Base-by-base conservation (phyloP, 1,140 invertebrate species). In the Dendroctonus ponderosae region DNA sequence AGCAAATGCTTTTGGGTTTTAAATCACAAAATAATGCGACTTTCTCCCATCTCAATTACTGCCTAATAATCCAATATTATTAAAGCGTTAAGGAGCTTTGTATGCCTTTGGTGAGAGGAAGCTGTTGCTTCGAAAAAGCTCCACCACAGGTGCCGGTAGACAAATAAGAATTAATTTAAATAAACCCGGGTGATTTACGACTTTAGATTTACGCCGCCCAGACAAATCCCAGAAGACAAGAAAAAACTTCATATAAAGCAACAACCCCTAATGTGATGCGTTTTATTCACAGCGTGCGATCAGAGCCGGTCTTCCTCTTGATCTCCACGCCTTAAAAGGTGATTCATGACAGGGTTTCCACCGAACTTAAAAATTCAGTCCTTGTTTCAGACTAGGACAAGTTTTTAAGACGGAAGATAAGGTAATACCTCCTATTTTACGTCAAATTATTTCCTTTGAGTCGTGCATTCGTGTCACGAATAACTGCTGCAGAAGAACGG, bases 371-470 rank as follows among this genome's bases (percentile, higher is more conserved):
- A 64, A 64, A 64, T 56, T 64, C 62, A 56, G 52, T 39, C 51
- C 51, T 15, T 64, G 62, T 56, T 56, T 56, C 49, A 56, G 52
- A 38, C 52, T 51, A 9, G 62, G 62, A 64, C 62, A 64, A 63
- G 41, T 64, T 64, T 56, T 64, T 56, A 54, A 56, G 51, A 64
- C 62, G 52, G 52, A 64, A 64, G 62, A 64, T 64, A 64, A 64
- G 51, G 62, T 64, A 64, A 64, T 64, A 49, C 52, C 62, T 56
- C 52, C 51, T 64, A 64, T 64, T 64, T 64, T 64, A 64, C 51
- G 62, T 64, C 62, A 64, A 64, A 64, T 64, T 64, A 64, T 64
- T 64, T 64, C 62, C 52, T 62, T 38, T 56, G 9, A 42, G 62
- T 64, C 62, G 62, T 64, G 62, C 37, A 46, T 64, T 64, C 62